Evolutionary conservation across 1,140 invertebrate species (phyloP), one percentile per base, ranked within the genome.

Genomic region (Diploscapter pachys): DNA sequence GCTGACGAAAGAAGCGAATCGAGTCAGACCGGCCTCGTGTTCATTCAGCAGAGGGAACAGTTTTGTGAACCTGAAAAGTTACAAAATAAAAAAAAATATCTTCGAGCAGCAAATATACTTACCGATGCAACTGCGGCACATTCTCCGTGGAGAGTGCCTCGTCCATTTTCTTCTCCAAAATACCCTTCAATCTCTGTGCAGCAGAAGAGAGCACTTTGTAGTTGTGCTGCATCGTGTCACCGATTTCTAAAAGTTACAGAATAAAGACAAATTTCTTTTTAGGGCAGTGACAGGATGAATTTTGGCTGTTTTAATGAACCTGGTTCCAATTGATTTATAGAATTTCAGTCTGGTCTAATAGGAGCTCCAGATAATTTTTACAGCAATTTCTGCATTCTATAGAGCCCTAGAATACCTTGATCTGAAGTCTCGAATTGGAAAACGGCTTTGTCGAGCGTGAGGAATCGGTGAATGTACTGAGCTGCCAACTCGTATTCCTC

Each of bases 31-130:
- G 83, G 94, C 93, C 62, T 92, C 90, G 77, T 97, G 92, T 87
- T 94, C 92, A 61, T 93, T 93, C 4, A 99, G 88, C 49, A 98
- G 88, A 3, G 96, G 96, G 87, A 98, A 99, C 82, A 99, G 92
- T 87, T 98, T 99, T 85, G 99, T 61, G 54, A 74, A 74, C 4
- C 31, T 31, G 31, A 31, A 31, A 31, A 31, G 31, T 31, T 31
- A 31, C 31, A 31, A 31, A 31, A 31, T 31, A 31, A 31, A 31
- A 31, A 31, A 31, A 31, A 31, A 31, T 31, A 31, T 31, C 31
- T 31, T 31, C 31, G 31, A 31, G 31, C 31, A 31, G 31, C 31
- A 31, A 31, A 31, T 31, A 31, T 31, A 31, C 57, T 6, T 13
- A 64, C 63, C 69, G 62, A n/a, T 76, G 68, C 70, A 76, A 72